Base-by-base conservation (phyloP, 2,888 invertebrate species). In the Choreutis nemorana region DNA sequence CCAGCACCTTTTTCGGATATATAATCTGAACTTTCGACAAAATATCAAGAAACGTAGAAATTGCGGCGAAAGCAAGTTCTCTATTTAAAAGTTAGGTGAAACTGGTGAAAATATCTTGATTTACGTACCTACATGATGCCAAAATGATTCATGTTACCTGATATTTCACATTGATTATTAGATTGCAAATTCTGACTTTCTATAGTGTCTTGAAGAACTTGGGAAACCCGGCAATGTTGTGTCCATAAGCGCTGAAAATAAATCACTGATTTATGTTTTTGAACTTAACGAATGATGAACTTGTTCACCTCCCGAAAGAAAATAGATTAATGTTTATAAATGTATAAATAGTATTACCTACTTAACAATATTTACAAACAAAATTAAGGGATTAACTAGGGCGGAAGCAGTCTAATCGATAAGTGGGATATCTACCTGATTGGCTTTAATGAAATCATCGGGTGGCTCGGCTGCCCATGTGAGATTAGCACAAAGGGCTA, bases 401-500 rank as follows among this genome's bases (percentile, higher is more conserved):
- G n/a, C n/a, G n/a, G n/a, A n/a, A n/a, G n/a, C n/a, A n/a, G n/a
- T n/a, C n/a, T n/a, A n/a, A n/a, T 14, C 10, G 6, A 12, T 4
- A 28, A n/a, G 25, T n/a, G n/a, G n/a, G n/a, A n/a, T n/a, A n/a
- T n/a, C 16, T 66, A 77, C 78, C 77, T 77, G 78, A 49, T 78
- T 78, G 35, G 77, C 72, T 61, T 72, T 57, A 45, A 70, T 65
- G 48, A 70, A 78, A 37, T 72, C 77, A 70, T 78, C 77, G 24
- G 71, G 75, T 40, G 72, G 67, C 59, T 77, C 71, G 37, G 63
- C 54, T 44, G 70, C 62, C 78, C 78, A 78, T 52, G 78, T 78
- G 57, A 71, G 64, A 64, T 78, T 75, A 55, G 78, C 77, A 68
- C 75, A 75, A 37, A 75, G 75, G 75, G 75, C 78, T 52, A 77